Evolutionary conservation across 1,140 invertebrate species (phyloP), one percentile per base, ranked within the genome.

Genomic region (Drosophila hydei): DNA sequence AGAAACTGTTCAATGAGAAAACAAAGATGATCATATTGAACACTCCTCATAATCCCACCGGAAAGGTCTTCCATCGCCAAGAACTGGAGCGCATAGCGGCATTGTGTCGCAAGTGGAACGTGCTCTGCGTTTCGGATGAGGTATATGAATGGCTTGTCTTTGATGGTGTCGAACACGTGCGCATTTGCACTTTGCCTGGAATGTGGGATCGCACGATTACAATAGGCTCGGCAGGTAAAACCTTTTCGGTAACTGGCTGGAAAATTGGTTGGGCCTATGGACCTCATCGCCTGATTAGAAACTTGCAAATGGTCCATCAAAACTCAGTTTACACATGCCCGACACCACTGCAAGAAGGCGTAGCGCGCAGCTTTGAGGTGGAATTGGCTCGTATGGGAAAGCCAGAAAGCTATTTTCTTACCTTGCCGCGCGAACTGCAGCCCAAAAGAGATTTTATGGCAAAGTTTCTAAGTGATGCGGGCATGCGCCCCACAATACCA

Each of bases 181-280:
- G 97, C 89, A 98, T 99, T 65, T 96, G 96, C n/a, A 96, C 97
- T 0, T 91, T 99, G 8, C 98, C 98, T 12, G 97, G 93, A 4
- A 99, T 99, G 99, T 99, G 97, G 95, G 97, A 99, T 64, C 94
- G 98, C 56, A 99, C 99, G 0, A 96, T 99, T 18, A 99, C 99
- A 0, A 95, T 99, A 81, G 98, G 99, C 0, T 99, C 98, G 48
- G 98, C 98, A 0, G 99, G 99, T 0, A 99, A 99, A 93, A 98
- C 97, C 0, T 99, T 99, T 92, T 98, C 97, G 75, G 97, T 98
- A 4, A 99, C 99, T 4, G 99, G 99, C 3, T 98, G 97, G 98
- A 99, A 98, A 93, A 94, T 95, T 6, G 98, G 98, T n/a, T 99
- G 99, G 98, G 96, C 96, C 1, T 97, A 99, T 91, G 97, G 96